phyloP scores from a whole-genome alignment of 2,113 vertebrate genomes.

The Pterophyllum scalare region DNA sequence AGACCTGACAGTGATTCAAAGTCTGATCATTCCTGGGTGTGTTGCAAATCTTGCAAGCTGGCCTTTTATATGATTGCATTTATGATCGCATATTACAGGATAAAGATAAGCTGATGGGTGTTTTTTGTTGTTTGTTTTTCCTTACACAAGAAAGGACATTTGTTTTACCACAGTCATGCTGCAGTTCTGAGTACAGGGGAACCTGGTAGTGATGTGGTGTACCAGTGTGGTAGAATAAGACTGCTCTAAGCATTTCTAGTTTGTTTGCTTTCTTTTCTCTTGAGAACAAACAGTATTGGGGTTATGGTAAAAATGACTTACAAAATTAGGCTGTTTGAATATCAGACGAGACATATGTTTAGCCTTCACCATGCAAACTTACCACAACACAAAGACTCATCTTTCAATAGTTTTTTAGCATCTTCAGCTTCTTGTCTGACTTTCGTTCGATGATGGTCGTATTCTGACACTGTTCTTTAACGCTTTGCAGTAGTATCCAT shows the following conservation, averaged over 20 bases:
- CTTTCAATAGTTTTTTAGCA: neutral
- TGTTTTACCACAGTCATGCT: neutral
- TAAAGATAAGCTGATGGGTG: neutral
- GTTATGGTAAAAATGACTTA: neutral
- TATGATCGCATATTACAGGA: neutral
- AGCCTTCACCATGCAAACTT: neutral
- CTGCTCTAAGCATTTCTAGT: neutral
- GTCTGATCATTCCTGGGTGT: neutral
- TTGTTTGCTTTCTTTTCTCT: neutral
- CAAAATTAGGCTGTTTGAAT: neutral
- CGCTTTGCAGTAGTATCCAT: slow-evolving; percentile 93
- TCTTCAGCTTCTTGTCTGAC: neutral
- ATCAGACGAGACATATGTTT: neutral
- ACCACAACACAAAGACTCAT: neutral
- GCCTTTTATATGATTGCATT: neutral
- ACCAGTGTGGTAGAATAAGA: neutral
- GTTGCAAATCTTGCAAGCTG: neutral
- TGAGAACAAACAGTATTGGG: neutral
- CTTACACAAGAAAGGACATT: neutral
- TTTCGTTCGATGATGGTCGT: neutral
- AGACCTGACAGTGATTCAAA: neutral
- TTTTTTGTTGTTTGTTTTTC: neutral
- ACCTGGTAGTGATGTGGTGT: neutral
- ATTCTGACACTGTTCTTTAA: slow-evolving; percentile 48
- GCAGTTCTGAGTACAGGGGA: too few species aligned